Percentiles rank a stretch among this genome's conserved stretches.
phyloP scores from a whole-genome alignment of 2,113 vertebrate genomes.

The Otis tarda region DNA sequence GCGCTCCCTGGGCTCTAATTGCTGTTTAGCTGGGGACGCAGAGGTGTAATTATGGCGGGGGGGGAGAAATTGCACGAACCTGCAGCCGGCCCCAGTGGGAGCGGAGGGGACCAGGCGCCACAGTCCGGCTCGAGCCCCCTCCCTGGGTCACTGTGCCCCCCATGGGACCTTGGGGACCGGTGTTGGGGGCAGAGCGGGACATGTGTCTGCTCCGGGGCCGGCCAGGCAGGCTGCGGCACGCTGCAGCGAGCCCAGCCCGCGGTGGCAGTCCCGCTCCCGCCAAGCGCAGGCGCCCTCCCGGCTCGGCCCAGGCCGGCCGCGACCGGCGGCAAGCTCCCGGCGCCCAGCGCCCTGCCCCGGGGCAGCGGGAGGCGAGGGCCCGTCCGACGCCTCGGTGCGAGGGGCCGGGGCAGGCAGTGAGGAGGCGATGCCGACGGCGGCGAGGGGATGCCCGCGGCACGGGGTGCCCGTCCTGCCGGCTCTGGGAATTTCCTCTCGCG shows the following conservation, averaged over 20 bases:
- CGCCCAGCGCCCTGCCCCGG: background rate
- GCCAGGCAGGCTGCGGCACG: background rate
- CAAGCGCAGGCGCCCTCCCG: background rate
- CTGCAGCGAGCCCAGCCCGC: background rate
- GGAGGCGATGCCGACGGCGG: background rate
- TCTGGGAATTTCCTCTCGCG: conserved; percentile 13
- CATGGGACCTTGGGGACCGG: background rate
- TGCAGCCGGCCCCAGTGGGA: background rate
- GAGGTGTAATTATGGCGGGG: conserved; percentile 20
- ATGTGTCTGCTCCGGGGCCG: background rate
- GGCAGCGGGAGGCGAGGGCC: background rate
- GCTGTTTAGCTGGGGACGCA: conserved; percentile 38
- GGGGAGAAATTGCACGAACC: background rate
- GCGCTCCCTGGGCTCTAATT: conserved; percentile 7
- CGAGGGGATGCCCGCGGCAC: background rate
- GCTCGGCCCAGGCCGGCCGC: background rate
- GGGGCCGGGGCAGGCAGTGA: background rate
- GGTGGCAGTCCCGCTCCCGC: background rate
- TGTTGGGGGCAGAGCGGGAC: background rate
- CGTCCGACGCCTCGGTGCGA: rapidly evolving
- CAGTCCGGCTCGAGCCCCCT: rapidly evolving
- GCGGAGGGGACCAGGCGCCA: background rate
- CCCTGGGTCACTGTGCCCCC: no score
- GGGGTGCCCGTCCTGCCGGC: background rate
- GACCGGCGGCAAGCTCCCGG: background rate